Percentiles rank a stretch among this genome's conserved stretches.
Conservation (phyloP, 2,113 vertebrate species). For the Chaetorhynchus papuensis region DNA sequence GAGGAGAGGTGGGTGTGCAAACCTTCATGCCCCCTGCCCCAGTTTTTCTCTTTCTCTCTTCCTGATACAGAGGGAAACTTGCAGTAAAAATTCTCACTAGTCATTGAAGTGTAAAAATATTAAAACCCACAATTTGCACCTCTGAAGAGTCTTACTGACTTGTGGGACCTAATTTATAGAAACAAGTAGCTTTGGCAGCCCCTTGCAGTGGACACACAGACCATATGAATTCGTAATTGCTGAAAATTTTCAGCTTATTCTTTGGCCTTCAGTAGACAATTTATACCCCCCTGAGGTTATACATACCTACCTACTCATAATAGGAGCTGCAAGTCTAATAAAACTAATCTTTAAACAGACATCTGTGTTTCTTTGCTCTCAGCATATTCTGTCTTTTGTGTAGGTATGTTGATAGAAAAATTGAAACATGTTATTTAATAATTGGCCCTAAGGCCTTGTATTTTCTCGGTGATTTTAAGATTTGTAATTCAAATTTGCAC, state of each 20-base stretch:
- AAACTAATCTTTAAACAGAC: background rate
- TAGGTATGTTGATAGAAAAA: background rate
- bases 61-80: background rate
- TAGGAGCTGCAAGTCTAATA: background rate
- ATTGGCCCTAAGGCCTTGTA: background rate
- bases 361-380: slow-evolving; percentile 8
- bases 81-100: background rate
- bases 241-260: background rate
- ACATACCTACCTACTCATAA: background rate
- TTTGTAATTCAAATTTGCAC: slow-evolving; percentile 9
- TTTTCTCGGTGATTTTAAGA: background rate
- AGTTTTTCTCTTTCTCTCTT: background rate
- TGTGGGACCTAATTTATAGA: background rate
- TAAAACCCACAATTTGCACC: background rate
- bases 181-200: background rate
- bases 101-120: background rate
- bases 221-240: background rate
- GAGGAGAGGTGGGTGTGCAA: background rate
- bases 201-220: background rate
- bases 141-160: background rate
- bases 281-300: background rate
- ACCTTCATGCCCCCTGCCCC: background rate
- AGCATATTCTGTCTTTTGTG: background rate
- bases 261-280: background rate
- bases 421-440: background rate